phyloP scores from a whole-genome alignment of 1,140 invertebrate species.

The Spodoptera frugiperda region DNA sequence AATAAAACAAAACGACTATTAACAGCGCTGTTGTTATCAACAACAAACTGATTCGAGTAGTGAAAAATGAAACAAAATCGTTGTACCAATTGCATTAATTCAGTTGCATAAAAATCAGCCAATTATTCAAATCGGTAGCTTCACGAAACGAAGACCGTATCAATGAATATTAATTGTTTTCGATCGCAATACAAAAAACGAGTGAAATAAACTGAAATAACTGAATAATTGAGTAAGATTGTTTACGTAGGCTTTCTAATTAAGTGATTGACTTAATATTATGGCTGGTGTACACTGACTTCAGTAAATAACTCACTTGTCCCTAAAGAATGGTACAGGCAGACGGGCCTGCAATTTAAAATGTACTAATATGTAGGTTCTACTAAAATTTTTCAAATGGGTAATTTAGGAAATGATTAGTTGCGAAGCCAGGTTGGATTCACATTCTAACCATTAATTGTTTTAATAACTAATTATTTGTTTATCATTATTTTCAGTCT shows the following conservation, averaged over 20 bases:
- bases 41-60: constrained; percentile 30
- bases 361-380: too few species aligned
- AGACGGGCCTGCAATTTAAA: too few species aligned
- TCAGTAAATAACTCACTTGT: background rate
- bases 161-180: constrained; percentile 83
- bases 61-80: constrained; percentile 69
- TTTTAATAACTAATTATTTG: too few species aligned
- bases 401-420: background rate
- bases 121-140: constrained; percentile 83
- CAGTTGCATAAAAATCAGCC: constrained; percentile 84
- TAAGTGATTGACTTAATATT: constrained; percentile 14
- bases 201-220: constrained; percentile 54
- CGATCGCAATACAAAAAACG: constrained; percentile 61
- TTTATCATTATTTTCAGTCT: too few species aligned
- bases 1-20: background rate
- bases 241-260: constrained; percentile 30
- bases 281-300: background rate
- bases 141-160: constrained; percentile 78
- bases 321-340: too few species aligned
- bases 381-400: background rate
- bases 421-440: too few species aligned
- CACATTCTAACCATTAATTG: too few species aligned
- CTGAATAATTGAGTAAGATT: constrained; percentile 46
- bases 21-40: constrained; percentile 13
- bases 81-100: constrained; percentile 83